phyloP scores from a whole-genome alignment of 1,140 invertebrate genomes.

The Micrasema minimum region DNA sequence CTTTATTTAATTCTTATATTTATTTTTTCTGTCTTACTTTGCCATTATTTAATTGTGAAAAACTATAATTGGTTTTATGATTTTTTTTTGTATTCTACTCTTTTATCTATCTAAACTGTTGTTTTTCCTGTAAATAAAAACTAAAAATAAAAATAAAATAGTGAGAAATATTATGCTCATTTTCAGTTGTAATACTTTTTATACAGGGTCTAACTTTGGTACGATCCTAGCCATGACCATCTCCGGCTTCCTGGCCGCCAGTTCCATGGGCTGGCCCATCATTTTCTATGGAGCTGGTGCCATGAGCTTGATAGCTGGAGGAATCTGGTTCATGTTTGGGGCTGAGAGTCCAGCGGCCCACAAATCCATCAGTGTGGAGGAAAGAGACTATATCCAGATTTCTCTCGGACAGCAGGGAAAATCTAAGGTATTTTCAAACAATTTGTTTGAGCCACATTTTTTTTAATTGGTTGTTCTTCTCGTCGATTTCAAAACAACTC shows the following conservation, averaged over 20 bases:
- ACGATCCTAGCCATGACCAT: constrained; percentile 73
- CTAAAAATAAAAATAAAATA: too few species aligned
- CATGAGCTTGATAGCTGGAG: constrained; percentile 57
- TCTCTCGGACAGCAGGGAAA: constrained; percentile 64
- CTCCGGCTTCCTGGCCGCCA: constrained; percentile 69
- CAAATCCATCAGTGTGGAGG: constrained; percentile 58
- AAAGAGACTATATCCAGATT: constrained; percentile 64
- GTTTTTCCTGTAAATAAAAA: too few species aligned
- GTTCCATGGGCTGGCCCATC: constrained; percentile 71
- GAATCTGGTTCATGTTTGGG: constrained; percentile 59
- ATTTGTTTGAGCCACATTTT: too few species aligned
- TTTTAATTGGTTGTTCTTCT: too few species aligned
- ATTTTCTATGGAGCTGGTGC: constrained; percentile 72
- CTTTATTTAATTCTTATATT: too few species aligned
- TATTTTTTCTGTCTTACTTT: too few species aligned
- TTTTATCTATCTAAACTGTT: too few species aligned
- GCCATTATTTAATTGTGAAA: too few species aligned
- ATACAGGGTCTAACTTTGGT: constrained; percentile 70
- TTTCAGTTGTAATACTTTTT: not conserved
- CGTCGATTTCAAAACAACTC: too few species aligned
- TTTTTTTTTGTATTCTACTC: too few species aligned
- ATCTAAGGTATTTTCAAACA: constrained; percentile 59
- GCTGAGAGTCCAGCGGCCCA: constrained; percentile 67
- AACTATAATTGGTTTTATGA: too few species aligned
- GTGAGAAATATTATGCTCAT: too few species aligned